phyloP scores from a whole-genome alignment of 2,888 invertebrate genomes.

The Zonitis immaculata region DNA sequence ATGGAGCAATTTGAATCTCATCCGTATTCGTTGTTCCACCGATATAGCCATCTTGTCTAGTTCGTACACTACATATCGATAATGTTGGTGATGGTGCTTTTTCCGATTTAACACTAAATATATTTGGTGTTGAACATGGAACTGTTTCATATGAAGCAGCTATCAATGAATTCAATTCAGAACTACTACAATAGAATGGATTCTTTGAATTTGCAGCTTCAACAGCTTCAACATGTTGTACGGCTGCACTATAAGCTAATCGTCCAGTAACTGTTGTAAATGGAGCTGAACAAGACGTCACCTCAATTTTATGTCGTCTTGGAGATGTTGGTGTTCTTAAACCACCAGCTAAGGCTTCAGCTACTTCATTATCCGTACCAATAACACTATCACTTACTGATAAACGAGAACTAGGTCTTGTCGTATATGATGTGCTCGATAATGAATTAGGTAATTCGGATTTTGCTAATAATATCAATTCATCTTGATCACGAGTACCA shows the following conservation, averaged over 20 bases:
- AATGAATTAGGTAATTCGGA: conserved; percentile 49
- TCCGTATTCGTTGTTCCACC: conserved; percentile 36
- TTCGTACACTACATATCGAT: conserved; percentile 61
- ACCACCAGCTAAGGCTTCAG: conserved; percentile 56
- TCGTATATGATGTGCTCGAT: conserved; percentile 36
- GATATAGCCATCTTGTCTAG: conserved; percentile 60
- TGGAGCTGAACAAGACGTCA: conserved; percentile 56
- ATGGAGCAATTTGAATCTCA: conserved; percentile 33
- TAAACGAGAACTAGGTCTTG: conserved; percentile 56
- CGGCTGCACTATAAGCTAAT: conserved; percentile 62
- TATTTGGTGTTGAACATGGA: conserved; percentile 52
- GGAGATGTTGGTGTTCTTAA: conserved; percentile 54
- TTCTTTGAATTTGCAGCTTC: conserved; percentile 47
- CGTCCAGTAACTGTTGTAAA: conserved; percentile 62
- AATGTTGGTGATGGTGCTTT: conserved; percentile 60
- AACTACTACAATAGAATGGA: conserved; percentile 45
- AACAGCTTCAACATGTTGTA: conserved; percentile 59
- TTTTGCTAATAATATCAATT: conserved; percentile 53
- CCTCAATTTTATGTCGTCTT: conserved; percentile 55
- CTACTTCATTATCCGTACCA: conserved; percentile 60
- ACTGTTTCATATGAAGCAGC: conserved; percentile 52
- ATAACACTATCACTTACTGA: conserved; percentile 59
- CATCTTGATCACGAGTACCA: conserved; percentile 60
- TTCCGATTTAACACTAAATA: conserved; percentile 49
- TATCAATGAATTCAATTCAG: conserved; percentile 50